phyloP scores from a whole-genome alignment of 2,113 vertebrate genomes.

The Neomonachus schauinslandi region DNA sequence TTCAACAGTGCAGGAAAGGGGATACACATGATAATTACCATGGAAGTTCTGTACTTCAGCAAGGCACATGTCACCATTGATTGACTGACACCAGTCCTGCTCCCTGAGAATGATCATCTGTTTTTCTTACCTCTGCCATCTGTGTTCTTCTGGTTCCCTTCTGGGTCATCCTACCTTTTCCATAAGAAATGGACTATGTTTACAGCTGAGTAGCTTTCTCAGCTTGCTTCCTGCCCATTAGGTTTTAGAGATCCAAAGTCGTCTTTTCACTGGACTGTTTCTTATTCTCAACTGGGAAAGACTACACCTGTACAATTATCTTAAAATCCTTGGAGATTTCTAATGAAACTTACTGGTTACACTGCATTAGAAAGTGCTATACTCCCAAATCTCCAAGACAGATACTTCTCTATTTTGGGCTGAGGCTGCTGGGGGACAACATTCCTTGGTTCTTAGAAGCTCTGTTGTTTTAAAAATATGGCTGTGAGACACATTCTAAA shows the following conservation, averaged over 20 bases:
- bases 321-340: not conserved
- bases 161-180: not conserved
- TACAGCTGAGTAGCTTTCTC: not conserved
- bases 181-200: not conserved
- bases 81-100: not conserved
- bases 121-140: not conserved
- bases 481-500: not conserved
- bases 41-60: not conserved
- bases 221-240: not conserved
- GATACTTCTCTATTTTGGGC: not conserved
- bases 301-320: not conserved
- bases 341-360: not conserved
- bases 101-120: not conserved
- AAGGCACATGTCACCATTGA: not conserved
- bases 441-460: not conserved
- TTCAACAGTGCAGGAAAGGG: not conserved
- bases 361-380: not conserved
- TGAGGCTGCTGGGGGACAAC: not conserved
- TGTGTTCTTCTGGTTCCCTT: not conserved
- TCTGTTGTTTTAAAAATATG: not conserved
- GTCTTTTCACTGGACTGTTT: not conserved
- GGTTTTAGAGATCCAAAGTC: not conserved
- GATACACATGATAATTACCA: not conserved
- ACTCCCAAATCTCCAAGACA: not conserved
- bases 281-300: not conserved